Evolutionary conservation across 2,888 invertebrate species (phyloP), one percentile per base, ranked within the genome.

Genomic region (Hydriomena furcata): DNA sequence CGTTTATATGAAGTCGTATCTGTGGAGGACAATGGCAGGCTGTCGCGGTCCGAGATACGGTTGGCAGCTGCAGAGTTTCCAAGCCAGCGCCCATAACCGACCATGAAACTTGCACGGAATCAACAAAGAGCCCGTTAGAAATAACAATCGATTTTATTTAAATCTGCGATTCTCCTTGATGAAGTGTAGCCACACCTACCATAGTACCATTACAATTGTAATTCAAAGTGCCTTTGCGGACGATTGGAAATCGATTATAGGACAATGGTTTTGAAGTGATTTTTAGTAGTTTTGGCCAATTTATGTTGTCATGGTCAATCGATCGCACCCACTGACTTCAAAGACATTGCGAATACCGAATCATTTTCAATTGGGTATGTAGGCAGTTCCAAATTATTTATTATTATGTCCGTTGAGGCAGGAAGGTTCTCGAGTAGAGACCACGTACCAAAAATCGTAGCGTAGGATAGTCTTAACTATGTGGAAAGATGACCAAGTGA

Each of bases 1-100:
- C 85, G 76, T 86, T 89, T 87, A 87, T 89, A 88, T 90, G 85
- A 88, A 89, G 87, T 89, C 84, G 86, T 87, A 83, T 82, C 76
- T 75, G 60, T 65, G 31, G 68, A 67, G 79, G 79, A 89, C 88
- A 90, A 89, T 80, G 75, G 76, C 67, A 71, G 64, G 66, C 74
- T 79, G 81, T 81, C 82, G 75, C 68, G 68, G 82, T 76, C 82
- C 82, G 69, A 85, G 74, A 78, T 76, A 80, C 73, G 71, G 73
- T 67, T 80, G 88, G 83, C 90, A 90, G 90, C 90, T 90, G 89
- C 84, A 73, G 61, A 73, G 71, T 77, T 79, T 75, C 70, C 73
- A 60, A 77, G 69, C 78, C 68, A 75, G 62, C 68, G 72, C 68
- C 71, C 64, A 62, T 79, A 78, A 84, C 76, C 60, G 69, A 81